Evolutionary conservation across 2,113 vertebrate genomes (phyloP).

Genomic region (Ginglymostoma cirratum): DNA sequence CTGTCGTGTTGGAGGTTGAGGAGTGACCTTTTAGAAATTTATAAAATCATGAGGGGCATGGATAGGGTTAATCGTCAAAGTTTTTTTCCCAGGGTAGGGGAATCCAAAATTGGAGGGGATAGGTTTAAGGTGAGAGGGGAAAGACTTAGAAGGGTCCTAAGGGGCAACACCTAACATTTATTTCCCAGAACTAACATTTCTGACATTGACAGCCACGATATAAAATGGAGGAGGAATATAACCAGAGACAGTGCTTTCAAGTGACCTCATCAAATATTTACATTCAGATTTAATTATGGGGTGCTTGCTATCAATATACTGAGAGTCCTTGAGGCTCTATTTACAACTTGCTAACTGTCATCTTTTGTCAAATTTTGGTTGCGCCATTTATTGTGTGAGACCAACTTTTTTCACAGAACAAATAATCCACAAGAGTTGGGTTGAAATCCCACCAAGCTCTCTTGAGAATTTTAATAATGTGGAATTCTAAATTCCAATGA

Average conservation of each 20-base stretch:
- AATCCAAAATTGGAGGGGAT: too few relatives aligned
- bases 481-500: background rate
- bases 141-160: too few relatives aligned
- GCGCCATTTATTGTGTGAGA: background rate
- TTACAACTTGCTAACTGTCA: background rate
- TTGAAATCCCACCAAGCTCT: background rate
- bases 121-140: too few relatives aligned
- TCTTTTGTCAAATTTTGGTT: background rate
- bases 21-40: too few relatives aligned
- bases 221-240: background rate
- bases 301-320: background rate
- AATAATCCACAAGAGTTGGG: background rate
- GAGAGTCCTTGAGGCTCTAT: background rate
- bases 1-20: too few relatives aligned
- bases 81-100: too few relatives aligned
- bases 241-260: background rate
- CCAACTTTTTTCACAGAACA: background rate
- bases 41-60: too few relatives aligned
- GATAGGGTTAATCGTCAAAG: too few relatives aligned
- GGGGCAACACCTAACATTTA: too few relatives aligned
- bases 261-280: background rate
- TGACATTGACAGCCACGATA: background rate
- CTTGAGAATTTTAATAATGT: background rate
- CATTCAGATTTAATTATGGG: background rate
- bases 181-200: background rate